phyloP scores from a whole-genome alignment of 2,888 invertebrate species.

The Acrobasis repandana region DNA sequence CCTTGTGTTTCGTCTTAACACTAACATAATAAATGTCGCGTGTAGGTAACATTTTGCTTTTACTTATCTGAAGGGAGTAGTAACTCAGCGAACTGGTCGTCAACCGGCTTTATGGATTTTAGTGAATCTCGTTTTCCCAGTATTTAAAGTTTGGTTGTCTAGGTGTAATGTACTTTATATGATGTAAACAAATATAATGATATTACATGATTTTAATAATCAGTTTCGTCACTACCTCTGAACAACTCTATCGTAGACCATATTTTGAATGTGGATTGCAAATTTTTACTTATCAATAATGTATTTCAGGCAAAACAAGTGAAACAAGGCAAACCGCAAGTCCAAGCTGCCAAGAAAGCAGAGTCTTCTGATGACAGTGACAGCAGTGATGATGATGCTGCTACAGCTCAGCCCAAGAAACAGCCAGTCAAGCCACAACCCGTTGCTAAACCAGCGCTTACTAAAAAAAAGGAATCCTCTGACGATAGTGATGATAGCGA shows the following conservation, averaged over 20 bases:
- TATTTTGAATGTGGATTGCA: neutral
- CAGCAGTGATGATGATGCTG: slow-evolving; percentile 60
- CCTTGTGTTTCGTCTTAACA: too few species aligned
- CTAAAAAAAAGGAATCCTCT: slow-evolving; percentile 39
- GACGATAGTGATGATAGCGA: slow-evolving; percentile 51
- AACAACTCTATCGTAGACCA: slow-evolving; percentile 29
- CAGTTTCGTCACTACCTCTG: slow-evolving; percentile 75
- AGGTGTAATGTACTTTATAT: neutral
- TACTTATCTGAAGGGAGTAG: too few species aligned
- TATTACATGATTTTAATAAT: slow-evolving; percentile 34
- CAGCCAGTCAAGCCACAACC: slow-evolving; percentile 37
- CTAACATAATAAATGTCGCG: too few species aligned
- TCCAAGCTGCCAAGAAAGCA: slow-evolving; percentile 48
- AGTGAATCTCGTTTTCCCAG: too few species aligned
- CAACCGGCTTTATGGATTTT: too few species aligned
- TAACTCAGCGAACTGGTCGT: too few species aligned
- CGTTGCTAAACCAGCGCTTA: slow-evolving; percentile 27
- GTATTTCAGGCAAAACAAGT: slow-evolving; percentile 41
- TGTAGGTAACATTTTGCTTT: too few species aligned
- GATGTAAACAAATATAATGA: slow-evolving; percentile 54
- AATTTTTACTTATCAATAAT: neutral
- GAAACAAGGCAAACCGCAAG: slow-evolving; percentile 40
- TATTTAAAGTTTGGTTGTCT: too few species aligned
- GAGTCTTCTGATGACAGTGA: slow-evolving; percentile 60
- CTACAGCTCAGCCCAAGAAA: slow-evolving; percentile 44